Percentiles rank a stretch among this genome's conserved stretches.
phyloP scores from a whole-genome alignment of 2,797 vertebrate genomes.

The Pangasius sanitwongsei region DNA sequence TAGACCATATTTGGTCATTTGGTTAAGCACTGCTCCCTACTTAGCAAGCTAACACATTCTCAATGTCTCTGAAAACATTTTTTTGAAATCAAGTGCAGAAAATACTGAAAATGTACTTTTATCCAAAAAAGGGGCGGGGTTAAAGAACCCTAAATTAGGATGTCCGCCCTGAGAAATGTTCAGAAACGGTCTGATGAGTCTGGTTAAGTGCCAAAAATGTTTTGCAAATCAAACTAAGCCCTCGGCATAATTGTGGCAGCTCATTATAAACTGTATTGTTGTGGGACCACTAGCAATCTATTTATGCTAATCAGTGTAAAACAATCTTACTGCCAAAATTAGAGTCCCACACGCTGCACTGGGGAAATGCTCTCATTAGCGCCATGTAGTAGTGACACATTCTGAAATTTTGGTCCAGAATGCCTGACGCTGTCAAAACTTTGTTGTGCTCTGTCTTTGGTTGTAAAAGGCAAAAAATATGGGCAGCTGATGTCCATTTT shows the following conservation, averaged over 20 bases:
- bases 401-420: neutral
- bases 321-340: neutral
- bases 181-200: constrained; percentile 1
- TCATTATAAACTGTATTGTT: constrained; percentile 16
- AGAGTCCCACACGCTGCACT: neutral
- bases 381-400: too few relatives aligned
- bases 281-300: neutral
- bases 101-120: neutral
- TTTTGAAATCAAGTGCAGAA: neutral
- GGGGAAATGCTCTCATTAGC: neutral
- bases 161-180: neutral
- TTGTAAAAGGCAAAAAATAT: neutral
- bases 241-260: constrained; percentile 10
- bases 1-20: neutral
- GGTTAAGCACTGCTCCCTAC: neutral
- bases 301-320: constrained; percentile 32
- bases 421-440: neutral
- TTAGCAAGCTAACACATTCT: neutral
- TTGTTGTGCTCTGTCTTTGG: neutral
- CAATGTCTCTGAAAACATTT: neutral
- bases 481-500: neutral
- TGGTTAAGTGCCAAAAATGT: constrained; percentile 1
- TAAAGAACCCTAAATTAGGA: neutral
- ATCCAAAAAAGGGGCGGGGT: neutral
- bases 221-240: constrained; percentile 12